These are phyloP conservation scores for Entelurus aequoreus DNA, from an alignment of 2,113 vertebrate genomes.

Conservation along the genomic window DNA sequence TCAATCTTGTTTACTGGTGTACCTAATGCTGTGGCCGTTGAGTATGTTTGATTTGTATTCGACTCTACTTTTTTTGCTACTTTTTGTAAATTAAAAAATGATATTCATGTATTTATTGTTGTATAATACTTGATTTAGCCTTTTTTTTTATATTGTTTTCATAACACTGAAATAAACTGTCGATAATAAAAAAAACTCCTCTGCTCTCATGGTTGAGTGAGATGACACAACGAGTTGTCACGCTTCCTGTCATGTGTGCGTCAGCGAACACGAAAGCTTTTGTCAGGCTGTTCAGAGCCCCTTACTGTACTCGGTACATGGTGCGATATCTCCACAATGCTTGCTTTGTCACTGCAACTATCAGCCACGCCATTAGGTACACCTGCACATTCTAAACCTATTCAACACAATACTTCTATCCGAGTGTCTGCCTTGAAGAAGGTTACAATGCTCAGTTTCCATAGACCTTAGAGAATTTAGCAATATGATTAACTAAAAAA, in stretches of 20 bases:
- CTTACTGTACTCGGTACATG: conserved; percentile 22
- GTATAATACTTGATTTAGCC: conserved; percentile 42
- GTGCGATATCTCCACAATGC: conserved; percentile 19
- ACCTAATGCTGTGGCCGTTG: not conserved
- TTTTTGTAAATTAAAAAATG: too few species aligned
- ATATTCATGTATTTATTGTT: conserved; percentile 58
- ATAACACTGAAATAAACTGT: conserved; percentile 52
- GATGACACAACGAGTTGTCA: conserved; percentile 1
- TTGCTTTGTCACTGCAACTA: not conserved
- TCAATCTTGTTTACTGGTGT: not conserved
- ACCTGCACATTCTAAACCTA: not conserved
- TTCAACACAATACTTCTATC: too few species aligned
- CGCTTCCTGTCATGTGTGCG: conserved; percentile 69
- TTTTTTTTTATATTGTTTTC: conserved; percentile 55
- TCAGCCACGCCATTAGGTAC: not conserved
- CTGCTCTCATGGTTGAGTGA: conserved; percentile 1
- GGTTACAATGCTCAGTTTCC: too few species aligned
- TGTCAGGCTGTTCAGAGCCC: conserved; percentile 74
- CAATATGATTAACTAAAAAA: too few species aligned
- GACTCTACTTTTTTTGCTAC: conserved; percentile 5
- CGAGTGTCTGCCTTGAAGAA: too few species aligned
- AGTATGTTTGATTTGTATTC: not conserved
- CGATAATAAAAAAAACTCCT: conserved; percentile 35
- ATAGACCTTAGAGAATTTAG: too few species aligned
- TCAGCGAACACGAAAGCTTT: conserved; percentile 80